phyloP scores from a whole-genome alignment of 2,888 invertebrate species.

The Cacoxenus indagator region DNA sequence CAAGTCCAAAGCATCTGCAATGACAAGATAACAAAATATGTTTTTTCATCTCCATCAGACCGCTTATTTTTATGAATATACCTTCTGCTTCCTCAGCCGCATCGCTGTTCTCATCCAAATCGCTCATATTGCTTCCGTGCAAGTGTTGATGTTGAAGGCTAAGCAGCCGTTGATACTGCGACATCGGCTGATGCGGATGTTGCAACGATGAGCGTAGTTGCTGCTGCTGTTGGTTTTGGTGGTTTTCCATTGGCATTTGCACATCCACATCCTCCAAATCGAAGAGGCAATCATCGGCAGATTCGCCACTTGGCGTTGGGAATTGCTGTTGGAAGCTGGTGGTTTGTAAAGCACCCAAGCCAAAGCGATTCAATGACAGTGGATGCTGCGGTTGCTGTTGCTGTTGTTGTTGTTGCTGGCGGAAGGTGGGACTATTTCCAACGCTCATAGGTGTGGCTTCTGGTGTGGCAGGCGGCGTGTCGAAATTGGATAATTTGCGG shows the following conservation, averaged over 20 bases:
- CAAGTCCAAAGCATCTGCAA: slow-evolving; percentile 68
- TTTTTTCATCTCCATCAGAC: slow-evolving; percentile 7
- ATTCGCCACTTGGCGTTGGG: slow-evolving; percentile 46
- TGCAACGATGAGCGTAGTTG: not conserved
- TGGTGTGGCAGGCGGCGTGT: slow-evolving; percentile 71
- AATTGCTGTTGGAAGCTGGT: slow-evolving; percentile 43
- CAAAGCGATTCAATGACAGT: slow-evolving; percentile 7
- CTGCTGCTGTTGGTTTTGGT: slow-evolving; percentile 22
- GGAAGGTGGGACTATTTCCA: slow-evolving; percentile 70
- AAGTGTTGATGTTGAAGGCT: slow-evolving; percentile 31
- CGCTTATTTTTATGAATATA: slow-evolving; percentile 59
- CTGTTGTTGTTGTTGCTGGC: slow-evolving; percentile 57
- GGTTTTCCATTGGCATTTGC: not conserved
- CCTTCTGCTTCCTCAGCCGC: slow-evolving; percentile 86
- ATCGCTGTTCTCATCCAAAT: slow-evolving; percentile 81
- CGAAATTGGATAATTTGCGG: slow-evolving; percentile 68
- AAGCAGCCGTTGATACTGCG: slow-evolving; percentile 31
- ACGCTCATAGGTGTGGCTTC: slow-evolving; percentile 71
- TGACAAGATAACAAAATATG: not conserved
- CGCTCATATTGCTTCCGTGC: slow-evolving; percentile 70
- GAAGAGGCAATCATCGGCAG: slow-evolving; percentile 81
- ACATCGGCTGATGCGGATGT: slow-evolving; percentile 26
- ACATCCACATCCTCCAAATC: slow-evolving; percentile 78
- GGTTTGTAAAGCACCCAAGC: not conserved
- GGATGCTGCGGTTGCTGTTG: slow-evolving; percentile 34